Evolutionary conservation across 1,140 invertebrate species (phyloP).

Genomic region (Brachionus koreanus): DNA sequence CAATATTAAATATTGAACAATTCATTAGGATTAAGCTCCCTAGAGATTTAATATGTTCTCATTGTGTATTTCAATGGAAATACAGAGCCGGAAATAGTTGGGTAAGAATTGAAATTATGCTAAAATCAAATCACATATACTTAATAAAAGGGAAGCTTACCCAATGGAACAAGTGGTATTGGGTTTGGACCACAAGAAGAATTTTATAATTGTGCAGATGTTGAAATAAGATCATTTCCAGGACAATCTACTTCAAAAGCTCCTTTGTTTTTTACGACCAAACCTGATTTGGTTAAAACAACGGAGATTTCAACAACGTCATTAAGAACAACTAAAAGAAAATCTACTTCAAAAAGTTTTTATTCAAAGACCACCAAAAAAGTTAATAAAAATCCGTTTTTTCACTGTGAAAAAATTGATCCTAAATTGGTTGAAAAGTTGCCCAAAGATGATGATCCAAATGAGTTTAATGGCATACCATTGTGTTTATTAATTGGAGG

Average conservation of each 20-base stretch:
- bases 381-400: conserved; percentile 20
- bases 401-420: conserved; percentile 32
- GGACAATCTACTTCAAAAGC: neutral
- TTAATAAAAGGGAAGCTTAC: conserved; percentile 6
- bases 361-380: neutral
- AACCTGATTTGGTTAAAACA: neutral
- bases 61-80: conserved; percentile 83
- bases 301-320: neutral
- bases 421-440: neutral
- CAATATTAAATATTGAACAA: neutral
- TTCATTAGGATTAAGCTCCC: conserved; percentile 12
- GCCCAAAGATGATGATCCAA: neutral
- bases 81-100: conserved; percentile 71
- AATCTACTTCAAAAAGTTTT: neutral
- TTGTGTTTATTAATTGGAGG: neutral
- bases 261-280: neutral
- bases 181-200: conserved; percentile 50
- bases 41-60: conserved; percentile 69
- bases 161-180: conserved; percentile 46
- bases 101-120: neutral
- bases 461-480: conserved; percentile 22
- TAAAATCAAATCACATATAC: neutral
- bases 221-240: conserved; percentile 45
- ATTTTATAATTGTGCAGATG: conserved; percentile 50
- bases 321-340: neutral